phyloP scores from a whole-genome alignment of 2,888 invertebrate species.

The Cecidostiba fungosa region DNA sequence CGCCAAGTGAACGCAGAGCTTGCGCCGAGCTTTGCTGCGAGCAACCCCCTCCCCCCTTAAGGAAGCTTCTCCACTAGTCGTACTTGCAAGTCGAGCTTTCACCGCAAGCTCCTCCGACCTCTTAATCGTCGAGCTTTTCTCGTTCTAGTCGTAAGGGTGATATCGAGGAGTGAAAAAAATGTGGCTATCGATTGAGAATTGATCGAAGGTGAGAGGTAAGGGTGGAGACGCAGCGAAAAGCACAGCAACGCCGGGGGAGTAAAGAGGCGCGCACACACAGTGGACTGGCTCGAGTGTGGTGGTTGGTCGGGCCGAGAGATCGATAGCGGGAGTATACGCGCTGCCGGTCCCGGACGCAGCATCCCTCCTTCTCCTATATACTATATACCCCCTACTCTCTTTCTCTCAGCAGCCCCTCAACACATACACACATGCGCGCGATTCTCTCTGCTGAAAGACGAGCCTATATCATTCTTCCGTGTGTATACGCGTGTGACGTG shows the following conservation, averaged over 20 bases:
- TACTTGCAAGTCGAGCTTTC: not conserved
- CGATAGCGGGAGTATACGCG: conserved; percentile 73
- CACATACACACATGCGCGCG: not conserved
- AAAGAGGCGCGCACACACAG: conserved; percentile 16
- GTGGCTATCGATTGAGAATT: not conserved
- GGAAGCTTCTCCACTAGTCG: not conserved
- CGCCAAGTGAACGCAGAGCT: conserved; percentile 15
- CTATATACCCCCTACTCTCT: not conserved
- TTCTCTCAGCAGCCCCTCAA: not conserved
- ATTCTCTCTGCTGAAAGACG: not conserved
- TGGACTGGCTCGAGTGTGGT: conserved; percentile 66
- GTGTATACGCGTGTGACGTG: not conserved
- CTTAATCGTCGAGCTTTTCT: not conserved
- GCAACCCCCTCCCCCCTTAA: not conserved
- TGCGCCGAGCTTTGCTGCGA: conserved; percentile 45
- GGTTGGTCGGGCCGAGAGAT: conserved; percentile 73
- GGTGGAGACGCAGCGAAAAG: not conserved
- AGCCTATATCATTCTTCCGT: not conserved
- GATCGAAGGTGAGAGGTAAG: not conserved
- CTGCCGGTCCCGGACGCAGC: conserved; percentile 75
- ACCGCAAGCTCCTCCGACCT: not conserved
- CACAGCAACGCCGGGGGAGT: not conserved
- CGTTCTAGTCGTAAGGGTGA: not conserved
- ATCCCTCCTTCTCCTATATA: conserved; percentile 66
- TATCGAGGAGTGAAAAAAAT: not conserved